Evolutionary conservation across 2,113 vertebrate genomes (phyloP).

Genomic region (Petroica traversi): DNA sequence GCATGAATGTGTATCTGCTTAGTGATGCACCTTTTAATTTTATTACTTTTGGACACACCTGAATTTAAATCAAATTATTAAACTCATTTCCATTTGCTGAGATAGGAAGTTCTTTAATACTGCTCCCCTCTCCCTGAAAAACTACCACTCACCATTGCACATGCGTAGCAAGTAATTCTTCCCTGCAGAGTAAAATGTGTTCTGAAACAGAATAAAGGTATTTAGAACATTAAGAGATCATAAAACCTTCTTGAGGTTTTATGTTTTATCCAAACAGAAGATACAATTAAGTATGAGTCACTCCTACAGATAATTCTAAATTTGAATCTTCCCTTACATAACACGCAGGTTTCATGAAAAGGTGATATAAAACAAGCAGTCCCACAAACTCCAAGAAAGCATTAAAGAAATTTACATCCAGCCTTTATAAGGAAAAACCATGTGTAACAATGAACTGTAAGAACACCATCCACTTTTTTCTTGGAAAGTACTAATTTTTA

Average conservation of each 20-base stretch:
- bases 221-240: neutral
- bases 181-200: slow-evolving; percentile 94
- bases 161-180: slow-evolving; percentile 98
- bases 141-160: slow-evolving; percentile 91
- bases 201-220: slow-evolving; percentile 73
- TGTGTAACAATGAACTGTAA: neutral
- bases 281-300: neutral
- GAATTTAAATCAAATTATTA: neutral
- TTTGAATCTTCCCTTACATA: neutral
- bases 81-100: neutral
- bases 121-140: neutral
- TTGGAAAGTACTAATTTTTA: neutral
- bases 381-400: neutral
- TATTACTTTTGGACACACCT: neutral
- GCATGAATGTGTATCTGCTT: neutral
- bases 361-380: neutral
- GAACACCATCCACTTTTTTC: neutral
- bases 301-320: neutral
- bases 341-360: neutral
- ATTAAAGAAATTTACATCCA: neutral
- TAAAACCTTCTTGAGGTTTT: neutral
- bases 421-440: neutral
- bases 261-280: neutral
- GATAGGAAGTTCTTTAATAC: neutral
- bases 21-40: neutral